Base-by-base conservation (phyloP, 2,113 vertebrate genomes). In the Montifringilla adamsi region DNA sequence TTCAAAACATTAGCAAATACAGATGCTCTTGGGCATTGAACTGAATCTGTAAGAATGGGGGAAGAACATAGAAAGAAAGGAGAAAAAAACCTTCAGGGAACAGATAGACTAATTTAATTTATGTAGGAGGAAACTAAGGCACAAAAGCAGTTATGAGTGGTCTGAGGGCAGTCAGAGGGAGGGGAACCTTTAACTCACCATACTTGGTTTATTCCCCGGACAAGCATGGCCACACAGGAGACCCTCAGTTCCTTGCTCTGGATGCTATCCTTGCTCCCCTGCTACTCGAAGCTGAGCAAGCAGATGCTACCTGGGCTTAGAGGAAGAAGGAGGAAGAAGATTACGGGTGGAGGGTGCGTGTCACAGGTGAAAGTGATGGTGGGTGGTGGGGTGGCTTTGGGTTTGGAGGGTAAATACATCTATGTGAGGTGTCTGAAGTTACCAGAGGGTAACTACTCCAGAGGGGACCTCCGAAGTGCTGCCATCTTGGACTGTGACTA, bases 341-440 rank as follows among this genome's bases (percentile, higher is more conserved):
- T 31, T 69, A 41, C 0, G 0, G 60, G 19, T 20, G 5, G 1
- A 77, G 1, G 6, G n/a, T 86, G 23, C 2, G 0, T 87, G 59
- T 64, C 55, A 55, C 72, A 46, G 55, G 53, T 58, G 82, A 70
- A 62, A 76, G 35, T 7, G 6, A 18, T 66, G 39, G 23, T 80
- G 24, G 6, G 46, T 12, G 1, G 8, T 81, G 58, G 15, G 11
- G 10, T 76, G 26, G 4, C 33, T 85, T 63, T 84, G 84, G 7
- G 6, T 85, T 84, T 91, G 87, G 77, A 44, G 60, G 44, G 12
- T 72, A 63, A 85, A 39, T 62, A 52, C 46, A 41, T 82, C 72
- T 56, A 5, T 52, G 20, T 37, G 39, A 66, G 68, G 49, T 89
- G n/a, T 67, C 33, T 50, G 72, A 66, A 83, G 44, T 78, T 73